Evolutionary conservation across 64 coral and sea anemone genomes (phyloP).

Genomic region (Pocillopora damicornis): DNA sequence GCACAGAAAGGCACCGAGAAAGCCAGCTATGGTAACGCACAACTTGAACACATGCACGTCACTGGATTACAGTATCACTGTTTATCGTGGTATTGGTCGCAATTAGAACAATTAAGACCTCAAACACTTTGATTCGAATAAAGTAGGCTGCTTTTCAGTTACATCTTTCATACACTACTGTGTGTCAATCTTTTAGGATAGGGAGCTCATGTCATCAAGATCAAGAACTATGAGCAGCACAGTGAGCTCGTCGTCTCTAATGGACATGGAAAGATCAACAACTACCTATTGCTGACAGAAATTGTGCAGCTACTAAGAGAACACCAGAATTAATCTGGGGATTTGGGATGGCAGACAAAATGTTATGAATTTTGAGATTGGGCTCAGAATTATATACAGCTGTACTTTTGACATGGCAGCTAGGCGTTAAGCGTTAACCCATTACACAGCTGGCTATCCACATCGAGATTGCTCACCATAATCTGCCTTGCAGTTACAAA

Average conservation of each 20-base stretch:
- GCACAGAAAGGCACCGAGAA: background rate
- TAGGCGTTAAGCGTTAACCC: too few relatives aligned
- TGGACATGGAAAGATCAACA: background rate
- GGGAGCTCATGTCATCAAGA: background rate
- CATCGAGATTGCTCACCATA: too few relatives aligned
- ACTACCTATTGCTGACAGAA: background rate
- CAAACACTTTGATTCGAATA: too few relatives aligned
- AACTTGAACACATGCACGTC: background rate
- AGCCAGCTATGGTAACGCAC: background rate
- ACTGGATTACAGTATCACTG: too few relatives aligned
- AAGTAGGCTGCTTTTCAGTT: background rate
- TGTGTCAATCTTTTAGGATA: background rate
- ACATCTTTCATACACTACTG: too few relatives aligned
- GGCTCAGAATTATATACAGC: too few relatives aligned
- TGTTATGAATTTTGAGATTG: too few relatives aligned
- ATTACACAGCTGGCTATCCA: too few relatives aligned
- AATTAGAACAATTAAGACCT: background rate
- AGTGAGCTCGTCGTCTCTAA: background rate
- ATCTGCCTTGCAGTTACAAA: too few relatives aligned
- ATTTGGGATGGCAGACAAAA: too few relatives aligned
- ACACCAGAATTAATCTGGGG: too few relatives aligned
- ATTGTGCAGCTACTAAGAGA: background rate
- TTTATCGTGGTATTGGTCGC: background rate
- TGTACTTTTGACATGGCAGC: too few relatives aligned
- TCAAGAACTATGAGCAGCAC: constrained; percentile 34